phyloP scores from a whole-genome alignment of 30 jellyfish, hydroid and myxozoan species.

The Mastigias papua region DNA sequence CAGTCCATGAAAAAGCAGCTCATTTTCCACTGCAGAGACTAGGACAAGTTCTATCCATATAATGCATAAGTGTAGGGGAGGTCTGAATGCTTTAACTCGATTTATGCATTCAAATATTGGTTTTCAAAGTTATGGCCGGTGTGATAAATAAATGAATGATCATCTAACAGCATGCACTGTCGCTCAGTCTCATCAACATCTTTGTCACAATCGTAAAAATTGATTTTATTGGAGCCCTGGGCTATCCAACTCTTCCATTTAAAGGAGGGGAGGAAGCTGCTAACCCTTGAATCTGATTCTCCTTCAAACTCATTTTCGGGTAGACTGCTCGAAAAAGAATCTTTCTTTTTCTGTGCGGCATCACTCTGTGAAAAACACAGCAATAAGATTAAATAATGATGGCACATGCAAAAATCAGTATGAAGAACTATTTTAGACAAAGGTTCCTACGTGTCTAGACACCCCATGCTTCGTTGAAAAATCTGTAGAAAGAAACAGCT shows the following conservation, averaged over 20 bases:
- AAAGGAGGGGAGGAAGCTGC: slow-evolving; percentile 22
- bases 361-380: slow-evolving; percentile 21
- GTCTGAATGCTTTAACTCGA: background rate
- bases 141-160: slow-evolving; percentile 32
- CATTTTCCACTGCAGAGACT: too few relatives aligned
- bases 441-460: too few relatives aligned
- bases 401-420: too few relatives aligned
- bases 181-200: slow-evolving; percentile 62
- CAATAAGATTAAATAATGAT: background rate
- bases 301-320: slow-evolving; percentile 64
- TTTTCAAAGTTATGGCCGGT: slow-evolving; percentile 9
- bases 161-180: background rate
- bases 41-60: background rate
- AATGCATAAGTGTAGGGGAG: background rate
- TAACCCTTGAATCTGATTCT: slow-evolving; percentile 20
- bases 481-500: too few relatives aligned
- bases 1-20: too few relatives aligned
- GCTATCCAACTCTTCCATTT: slow-evolving; percentile 18
- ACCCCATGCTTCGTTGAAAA: too few relatives aligned
- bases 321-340: slow-evolving; percentile 46
- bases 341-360: slow-evolving; percentile 59
- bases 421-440: background rate
- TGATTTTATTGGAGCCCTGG: slow-evolving; percentile 31
- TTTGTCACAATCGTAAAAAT: slow-evolving; percentile 55
- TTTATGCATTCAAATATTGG: slow-evolving; percentile 47